Base-by-base conservation (phyloP, 2,797 vertebrate species). In the Caiman crocodilus region DNA sequence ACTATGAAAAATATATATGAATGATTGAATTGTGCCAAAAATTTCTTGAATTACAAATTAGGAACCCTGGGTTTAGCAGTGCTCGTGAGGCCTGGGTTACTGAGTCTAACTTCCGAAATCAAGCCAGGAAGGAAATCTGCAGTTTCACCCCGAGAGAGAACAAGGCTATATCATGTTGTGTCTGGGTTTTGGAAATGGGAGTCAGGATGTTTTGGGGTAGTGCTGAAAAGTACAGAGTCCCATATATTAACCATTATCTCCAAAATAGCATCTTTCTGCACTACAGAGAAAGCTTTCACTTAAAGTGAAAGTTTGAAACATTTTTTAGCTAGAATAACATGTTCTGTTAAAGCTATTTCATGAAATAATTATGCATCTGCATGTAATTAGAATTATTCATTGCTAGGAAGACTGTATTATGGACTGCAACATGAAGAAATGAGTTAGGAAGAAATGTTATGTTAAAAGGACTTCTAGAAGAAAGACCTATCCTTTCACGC, bases 81-180 rank as follows among this genome's bases (percentile, higher is more conserved):
- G n/a, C 86, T 87, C 79, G 42, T 42, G 83, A 96, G 84, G 87
- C 58, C 94, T 96, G 94, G 89, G 95, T 55, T 96, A 60, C 82
- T 89, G 18, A 76, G 9, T 88, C 78, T 60, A 81, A 90, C 96
- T 98, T 98, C 97, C 60, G 16, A 95, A 91, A 85, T 84, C 26
- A 82, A 93, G 77, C 17, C 85, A 97, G 97, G 96, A 98, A 98
- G 98, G 98, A 98, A 98, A 96, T 95, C 97, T 98, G 97, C 90
- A 95, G 92, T 95, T 96, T 97, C 96, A 97, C 96, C 96, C 94
- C 32, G 73, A 94, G 59, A 94, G 50, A 84, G 63, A 96, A 63
- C 78, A 95, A 65, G 57, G 67, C 14, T 83, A 55, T 84, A 65
- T 93, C 69, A 9, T 86, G 35, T 81, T 93, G 8, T 90, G 82